phyloP scores from a whole-genome alignment of 2,888 invertebrate species.

The Sthenelais limicola region DNA sequence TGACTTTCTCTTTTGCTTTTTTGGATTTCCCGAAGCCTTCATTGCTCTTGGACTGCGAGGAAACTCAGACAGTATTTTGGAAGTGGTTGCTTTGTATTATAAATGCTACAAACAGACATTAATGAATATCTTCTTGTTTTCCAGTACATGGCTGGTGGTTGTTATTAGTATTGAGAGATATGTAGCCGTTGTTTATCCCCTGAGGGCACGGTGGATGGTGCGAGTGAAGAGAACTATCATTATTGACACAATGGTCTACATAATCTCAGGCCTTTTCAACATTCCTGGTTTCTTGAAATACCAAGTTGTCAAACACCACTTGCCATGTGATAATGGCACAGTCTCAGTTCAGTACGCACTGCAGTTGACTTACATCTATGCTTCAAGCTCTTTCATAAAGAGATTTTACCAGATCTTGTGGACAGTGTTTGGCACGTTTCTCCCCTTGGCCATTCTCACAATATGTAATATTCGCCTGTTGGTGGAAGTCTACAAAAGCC shows the following conservation, averaged over 20 bases:
- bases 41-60: constrained; percentile 4
- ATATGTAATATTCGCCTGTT: constrained; percentile 64
- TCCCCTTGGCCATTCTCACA: constrained; percentile 61
- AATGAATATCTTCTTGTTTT: constrained; percentile 40
- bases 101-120: constrained; percentile 29
- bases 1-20: constrained; percentile 46
- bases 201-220: constrained; percentile 26
- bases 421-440: constrained; percentile 63
- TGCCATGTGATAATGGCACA: background rate
- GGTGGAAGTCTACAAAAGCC: constrained; percentile 40
- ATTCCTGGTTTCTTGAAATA: constrained; percentile 40
- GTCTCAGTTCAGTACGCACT: background rate
- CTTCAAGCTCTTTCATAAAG: constrained; percentile 15
- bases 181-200: constrained; percentile 38
- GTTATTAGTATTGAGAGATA: constrained; percentile 38
- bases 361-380: constrained; percentile 15
- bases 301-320: background rate
- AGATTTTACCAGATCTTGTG: constrained; percentile 58
- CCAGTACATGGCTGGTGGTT: constrained; percentile 40
- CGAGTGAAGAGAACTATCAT: constrained; percentile 34
- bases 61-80: constrained; percentile 1
- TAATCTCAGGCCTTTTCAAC: constrained; percentile 35
- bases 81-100: constrained; percentile 33
- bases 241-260: constrained; percentile 30
- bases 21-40: constrained; percentile 40